Percentiles rank a stretch among this genome's conserved stretches.
phyloP scores from a whole-genome alignment of 2,113 vertebrate genomes.

The Chrysemys picta region DNA sequence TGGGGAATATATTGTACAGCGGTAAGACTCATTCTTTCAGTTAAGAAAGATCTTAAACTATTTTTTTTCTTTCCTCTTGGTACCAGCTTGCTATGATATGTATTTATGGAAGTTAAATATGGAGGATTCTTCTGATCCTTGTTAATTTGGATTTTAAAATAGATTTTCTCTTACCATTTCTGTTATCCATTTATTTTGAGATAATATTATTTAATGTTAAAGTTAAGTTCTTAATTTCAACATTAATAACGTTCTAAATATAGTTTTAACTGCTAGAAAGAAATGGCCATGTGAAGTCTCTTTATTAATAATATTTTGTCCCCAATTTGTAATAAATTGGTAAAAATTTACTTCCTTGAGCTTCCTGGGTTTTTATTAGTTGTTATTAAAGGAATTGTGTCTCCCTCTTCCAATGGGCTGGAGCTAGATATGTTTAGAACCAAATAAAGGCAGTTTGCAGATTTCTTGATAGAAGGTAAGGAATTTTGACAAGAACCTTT shows the following conservation, averaged over 20 bases:
- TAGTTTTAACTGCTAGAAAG: not conserved
- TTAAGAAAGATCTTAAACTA: not conserved
- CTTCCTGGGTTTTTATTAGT: not conserved
- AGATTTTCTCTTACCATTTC: not conserved
- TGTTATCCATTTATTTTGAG: not conserved
- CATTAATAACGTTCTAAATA: not conserved
- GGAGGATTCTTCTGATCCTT: not conserved
- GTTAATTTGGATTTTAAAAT: not conserved
- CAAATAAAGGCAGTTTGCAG: not conserved
- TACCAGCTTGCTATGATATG: not conserved
- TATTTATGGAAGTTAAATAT: not conserved
- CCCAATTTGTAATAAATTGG: not conserved
- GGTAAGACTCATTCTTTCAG: not conserved
- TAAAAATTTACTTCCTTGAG: not conserved
- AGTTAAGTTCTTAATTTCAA: not conserved
- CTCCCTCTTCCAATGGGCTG: not conserved
- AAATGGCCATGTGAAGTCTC: rapidly evolving
- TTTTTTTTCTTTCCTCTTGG: not conserved
- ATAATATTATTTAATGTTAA: not conserved
- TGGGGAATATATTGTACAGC: not conserved
- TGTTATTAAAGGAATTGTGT: not conserved
- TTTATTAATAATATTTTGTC: not conserved
- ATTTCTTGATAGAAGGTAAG: not conserved
- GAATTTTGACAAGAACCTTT: not conserved
- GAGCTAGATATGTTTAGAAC: not conserved